Evolutionary conservation across 2,888 invertebrate genomes (phyloP).

Genomic region (Apodemia mormo): DNA sequence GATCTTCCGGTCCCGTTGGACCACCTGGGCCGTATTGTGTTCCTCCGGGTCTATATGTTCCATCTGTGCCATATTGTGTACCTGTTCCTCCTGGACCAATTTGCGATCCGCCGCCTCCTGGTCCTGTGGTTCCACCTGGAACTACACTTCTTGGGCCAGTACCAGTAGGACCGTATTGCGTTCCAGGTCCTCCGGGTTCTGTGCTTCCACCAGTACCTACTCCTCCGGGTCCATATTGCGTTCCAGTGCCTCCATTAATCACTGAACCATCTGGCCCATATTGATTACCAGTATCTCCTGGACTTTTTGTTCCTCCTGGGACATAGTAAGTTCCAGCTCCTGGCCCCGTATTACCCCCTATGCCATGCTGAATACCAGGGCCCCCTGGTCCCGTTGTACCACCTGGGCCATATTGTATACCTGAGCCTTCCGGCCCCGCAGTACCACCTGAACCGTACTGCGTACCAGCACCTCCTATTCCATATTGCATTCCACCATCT

Average conservation of each 20-base stretch:
- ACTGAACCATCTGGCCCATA: constrained; percentile 13
- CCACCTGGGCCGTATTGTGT: not conserved
- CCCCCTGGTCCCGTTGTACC: not conserved
- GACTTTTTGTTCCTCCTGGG: not conserved
- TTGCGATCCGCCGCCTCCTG: constrained; percentile 17
- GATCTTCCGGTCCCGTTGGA: not conserved
- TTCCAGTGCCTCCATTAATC: constrained; percentile 25
- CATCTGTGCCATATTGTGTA: constrained; percentile 22
- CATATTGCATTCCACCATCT: constrained; percentile 11
- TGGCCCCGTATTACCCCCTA: constrained; percentile 31
- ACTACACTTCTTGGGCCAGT: not conserved
- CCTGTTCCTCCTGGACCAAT: too few relatives aligned
- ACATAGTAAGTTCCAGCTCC: constrained; percentile 25
- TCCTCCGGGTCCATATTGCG: constrained; percentile 25
- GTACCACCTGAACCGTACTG: constrained; percentile 18
- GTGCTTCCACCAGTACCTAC: not conserved
- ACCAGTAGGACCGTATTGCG: not conserved
- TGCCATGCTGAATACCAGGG: constrained; percentile 14
- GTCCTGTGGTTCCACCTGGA: not conserved
- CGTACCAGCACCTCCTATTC: constrained; percentile 19
- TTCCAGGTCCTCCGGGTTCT: too few relatives aligned
- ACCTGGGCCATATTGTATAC: constrained; percentile 22
- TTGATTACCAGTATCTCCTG: constrained; percentile 16
- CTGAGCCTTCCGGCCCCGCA: not conserved
- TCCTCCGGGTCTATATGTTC: constrained; percentile 29